Base-by-base conservation (phyloP, 2,888 invertebrate species). In the Andrena trimmerana region DNA sequence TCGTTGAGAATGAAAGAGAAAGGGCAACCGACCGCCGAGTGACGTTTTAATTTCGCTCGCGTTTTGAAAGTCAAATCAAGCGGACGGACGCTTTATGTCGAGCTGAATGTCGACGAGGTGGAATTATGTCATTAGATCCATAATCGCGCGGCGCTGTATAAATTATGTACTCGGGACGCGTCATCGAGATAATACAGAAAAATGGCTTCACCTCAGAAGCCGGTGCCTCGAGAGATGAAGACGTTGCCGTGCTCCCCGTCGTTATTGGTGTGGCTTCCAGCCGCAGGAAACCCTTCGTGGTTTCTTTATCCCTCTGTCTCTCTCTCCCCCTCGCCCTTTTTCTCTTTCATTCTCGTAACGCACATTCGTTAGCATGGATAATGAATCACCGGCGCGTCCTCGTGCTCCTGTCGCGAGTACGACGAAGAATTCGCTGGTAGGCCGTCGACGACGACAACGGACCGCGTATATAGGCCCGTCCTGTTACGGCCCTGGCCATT, bases 111-210 rank as follows among this genome's bases (percentile, higher is more conserved):
- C 36, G 52, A 20, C 78, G 57, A 72, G 72, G 73, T 69, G 84
- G 90, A 91, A 91, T 92, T 90, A 91, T 88, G 90, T 92, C 90
- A 91, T 92, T 91, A 86, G 73, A 90, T 83, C 81, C 77, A 86
- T 85, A 84, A 84, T 88, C 89, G 81, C 72, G 69, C 72, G 79
- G 73, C 85, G 79, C 78, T 83, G 84, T 89, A 91, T 91, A 91
- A 91, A 92, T 92, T 90, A 91, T 89, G 88, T 86, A 87, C 84
- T 84, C 86, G 78, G 80, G 79, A 89, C 88, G 88, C 89, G 89
- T 91, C 90, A 91, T 91, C 90, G 92, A 90, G 90, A 92, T 92
- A 92, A 91, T 92, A 90, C 90, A 90, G 90, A 92, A 92, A 92
- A 92, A 92, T 92, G 91, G 91, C 87, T 89, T 87, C 86, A 80